phyloP scores from a whole-genome alignment of 2,113 vertebrate species.

The Corythaixoides concolor region DNA sequence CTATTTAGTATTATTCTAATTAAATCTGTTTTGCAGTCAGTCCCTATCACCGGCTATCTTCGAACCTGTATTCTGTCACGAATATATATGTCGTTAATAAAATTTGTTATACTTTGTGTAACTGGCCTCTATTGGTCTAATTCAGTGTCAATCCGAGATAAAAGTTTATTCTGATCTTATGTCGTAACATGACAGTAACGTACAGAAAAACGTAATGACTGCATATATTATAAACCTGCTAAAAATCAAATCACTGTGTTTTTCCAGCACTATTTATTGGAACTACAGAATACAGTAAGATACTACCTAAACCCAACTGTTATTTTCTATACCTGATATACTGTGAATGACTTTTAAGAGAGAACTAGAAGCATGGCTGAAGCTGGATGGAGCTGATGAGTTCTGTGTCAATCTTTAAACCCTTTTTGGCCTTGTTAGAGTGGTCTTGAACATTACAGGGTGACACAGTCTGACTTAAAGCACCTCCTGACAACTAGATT shows the following conservation, averaged over 20 bases:
- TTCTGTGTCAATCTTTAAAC: background rate
- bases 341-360: background rate
- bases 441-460: background rate
- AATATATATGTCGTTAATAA: too few species aligned
- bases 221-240: background rate
- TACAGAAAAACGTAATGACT: background rate
- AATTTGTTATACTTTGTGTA: too few species aligned
- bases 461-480: background rate
- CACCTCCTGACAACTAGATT: background rate
- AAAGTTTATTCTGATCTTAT: too few species aligned
- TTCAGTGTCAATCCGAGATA: too few species aligned
- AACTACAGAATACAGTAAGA: background rate
- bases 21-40: too few species aligned
- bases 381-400: background rate
- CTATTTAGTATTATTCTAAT: too few species aligned
- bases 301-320: background rate
- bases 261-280: background rate
- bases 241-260: background rate
- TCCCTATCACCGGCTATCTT: too few species aligned
- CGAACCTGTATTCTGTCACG: too few species aligned
- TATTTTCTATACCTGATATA: background rate
- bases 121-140: too few species aligned
- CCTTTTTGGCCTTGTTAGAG: background rate
- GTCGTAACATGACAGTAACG: too few species aligned
- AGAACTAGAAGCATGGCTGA: background rate